Percentiles rank a stretch among this genome's conserved stretches.
Evolutionary conservation across 2,888 invertebrate species (phyloP).

Genomic region (Trachelus iudaicus): DNA sequence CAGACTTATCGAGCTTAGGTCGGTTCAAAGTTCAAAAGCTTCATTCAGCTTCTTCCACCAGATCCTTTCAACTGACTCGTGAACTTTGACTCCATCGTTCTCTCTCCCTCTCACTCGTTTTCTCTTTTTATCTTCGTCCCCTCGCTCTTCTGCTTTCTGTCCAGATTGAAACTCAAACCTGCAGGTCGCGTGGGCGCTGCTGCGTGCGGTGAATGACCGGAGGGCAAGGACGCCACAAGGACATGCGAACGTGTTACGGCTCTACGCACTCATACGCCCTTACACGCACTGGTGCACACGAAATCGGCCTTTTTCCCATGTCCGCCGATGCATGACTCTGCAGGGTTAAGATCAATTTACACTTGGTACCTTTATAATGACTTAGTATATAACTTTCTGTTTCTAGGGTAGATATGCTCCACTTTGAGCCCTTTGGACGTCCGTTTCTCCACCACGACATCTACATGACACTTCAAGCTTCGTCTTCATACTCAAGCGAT

Average conservation of each 20-base stretch:
- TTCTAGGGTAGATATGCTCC: not conserved
- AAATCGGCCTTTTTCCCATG: not conserved
- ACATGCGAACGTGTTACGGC: slow-evolving; percentile 38
- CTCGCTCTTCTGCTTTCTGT: not conserved
- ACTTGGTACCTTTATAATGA: not conserved
- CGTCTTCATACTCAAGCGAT: not conserved
- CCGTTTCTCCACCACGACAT: not conserved
- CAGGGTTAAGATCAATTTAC: not conserved
- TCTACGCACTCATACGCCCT: slow-evolving; percentile 14
- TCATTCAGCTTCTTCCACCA: not conserved
- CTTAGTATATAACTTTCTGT: not conserved
- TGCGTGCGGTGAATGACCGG: slow-evolving; percentile 58
- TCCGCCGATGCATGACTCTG: not conserved
- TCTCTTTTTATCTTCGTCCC: not conserved
- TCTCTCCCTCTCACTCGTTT: not conserved
- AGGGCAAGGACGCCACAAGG: slow-evolving; percentile 64
- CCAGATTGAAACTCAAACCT: slow-evolving; percentile 31
- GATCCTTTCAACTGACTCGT: not conserved
- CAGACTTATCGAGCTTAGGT: not conserved
- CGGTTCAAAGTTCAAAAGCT: not conserved
- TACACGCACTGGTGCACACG: slow-evolving; percentile 9
- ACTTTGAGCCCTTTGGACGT: not conserved
- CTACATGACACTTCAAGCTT: not conserved
- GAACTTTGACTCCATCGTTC: not conserved
- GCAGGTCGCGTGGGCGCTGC: slow-evolving; percentile 46